Evolutionary conservation across 2,113 vertebrate species (phyloP).

Genomic region (Chunga burmeisteri): DNA sequence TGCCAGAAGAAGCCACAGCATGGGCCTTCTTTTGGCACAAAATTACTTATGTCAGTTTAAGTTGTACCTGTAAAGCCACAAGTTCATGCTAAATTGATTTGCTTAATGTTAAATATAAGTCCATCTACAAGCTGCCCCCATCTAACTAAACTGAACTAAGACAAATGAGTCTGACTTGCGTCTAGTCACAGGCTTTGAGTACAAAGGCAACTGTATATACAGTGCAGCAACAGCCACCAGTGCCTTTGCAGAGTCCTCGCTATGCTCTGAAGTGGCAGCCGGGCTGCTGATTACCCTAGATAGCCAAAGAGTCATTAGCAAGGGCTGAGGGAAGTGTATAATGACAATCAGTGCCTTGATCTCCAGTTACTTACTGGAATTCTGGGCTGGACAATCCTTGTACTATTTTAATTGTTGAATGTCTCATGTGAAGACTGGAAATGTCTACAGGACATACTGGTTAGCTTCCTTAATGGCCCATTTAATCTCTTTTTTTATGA

Average conservation of each 20-base stretch:
- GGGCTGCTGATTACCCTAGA: neutral
- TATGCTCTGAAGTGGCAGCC: neutral
- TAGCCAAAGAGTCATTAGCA: neutral
- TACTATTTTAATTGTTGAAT: neutral
- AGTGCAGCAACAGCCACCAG: neutral
- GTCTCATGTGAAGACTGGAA: neutral
- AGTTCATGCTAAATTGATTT: constrained; percentile 9
- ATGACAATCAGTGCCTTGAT: neutral
- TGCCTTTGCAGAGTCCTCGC: neutral
- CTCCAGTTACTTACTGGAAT: neutral
- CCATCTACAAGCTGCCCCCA: neutral
- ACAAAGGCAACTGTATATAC: neutral
- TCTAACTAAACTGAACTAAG: constrained; percentile 11
- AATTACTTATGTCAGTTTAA: neutral
- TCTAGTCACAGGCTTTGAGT: neutral
- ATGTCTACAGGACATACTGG: neutral
- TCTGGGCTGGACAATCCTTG: neutral
- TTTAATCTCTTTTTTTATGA: neutral
- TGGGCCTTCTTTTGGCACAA: neutral
- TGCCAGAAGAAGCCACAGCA: neutral
- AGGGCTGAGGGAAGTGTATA: neutral
- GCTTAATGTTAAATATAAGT: neutral
- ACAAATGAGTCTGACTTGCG: constrained; percentile 17
- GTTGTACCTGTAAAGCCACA: neutral
- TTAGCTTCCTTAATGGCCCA: neutral